Conservation (phyloP, 2,888 invertebrate species). For the Sipunculus nudus region DNA sequence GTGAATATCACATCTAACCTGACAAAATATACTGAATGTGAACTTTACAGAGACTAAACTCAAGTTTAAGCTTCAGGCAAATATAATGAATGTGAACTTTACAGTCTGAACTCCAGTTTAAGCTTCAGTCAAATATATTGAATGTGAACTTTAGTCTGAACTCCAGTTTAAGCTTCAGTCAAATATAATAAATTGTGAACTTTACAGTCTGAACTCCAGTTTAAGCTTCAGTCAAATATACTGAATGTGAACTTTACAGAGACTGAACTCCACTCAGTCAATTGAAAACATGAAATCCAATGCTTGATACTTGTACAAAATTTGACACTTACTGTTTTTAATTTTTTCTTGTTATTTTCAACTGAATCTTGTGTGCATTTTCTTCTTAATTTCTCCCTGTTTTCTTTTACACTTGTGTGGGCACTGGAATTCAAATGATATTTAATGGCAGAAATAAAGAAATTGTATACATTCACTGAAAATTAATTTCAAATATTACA, state of each 20-base stretch:
- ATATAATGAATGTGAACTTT: no score
- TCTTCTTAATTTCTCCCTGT: constrained; percentile 45
- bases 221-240: no score
- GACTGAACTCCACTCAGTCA: background rate
- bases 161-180: background rate
- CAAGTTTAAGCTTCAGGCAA: no score
- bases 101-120: no score
- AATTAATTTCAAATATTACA: constrained; percentile 38
- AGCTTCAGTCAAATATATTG: no score
- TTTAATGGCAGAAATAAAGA: background rate
- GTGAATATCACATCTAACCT: no score
- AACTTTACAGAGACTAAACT: no score
- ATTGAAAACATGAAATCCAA: background rate
- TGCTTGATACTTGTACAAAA: background rate
- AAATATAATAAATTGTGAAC: background rate
- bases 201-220: no score
- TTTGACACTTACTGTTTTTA: constrained; percentile 44
- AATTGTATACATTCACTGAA: no score
- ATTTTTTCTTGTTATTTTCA: constrained; percentile 54
- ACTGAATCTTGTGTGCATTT: constrained; percentile 48
- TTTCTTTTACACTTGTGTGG: constrained; percentile 4
- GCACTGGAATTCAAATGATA: constrained; percentile 4
- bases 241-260: no score
- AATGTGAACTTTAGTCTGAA: no score
- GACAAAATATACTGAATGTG: no score